Evolutionary conservation across 2,888 invertebrate species (phyloP).

Genomic region (Oxycera nigricornis): DNA sequence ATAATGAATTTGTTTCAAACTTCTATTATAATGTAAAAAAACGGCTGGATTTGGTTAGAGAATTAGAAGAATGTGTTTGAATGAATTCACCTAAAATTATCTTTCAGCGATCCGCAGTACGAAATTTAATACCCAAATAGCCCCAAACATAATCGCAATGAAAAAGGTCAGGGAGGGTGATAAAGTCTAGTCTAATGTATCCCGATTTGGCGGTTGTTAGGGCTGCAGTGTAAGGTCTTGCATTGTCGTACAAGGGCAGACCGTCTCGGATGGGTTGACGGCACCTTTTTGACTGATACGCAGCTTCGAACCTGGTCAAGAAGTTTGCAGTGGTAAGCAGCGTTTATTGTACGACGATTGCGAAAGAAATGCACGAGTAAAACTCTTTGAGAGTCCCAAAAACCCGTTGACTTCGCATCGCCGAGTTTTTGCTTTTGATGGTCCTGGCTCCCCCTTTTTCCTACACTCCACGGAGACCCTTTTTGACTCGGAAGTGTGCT

Average conservation of each 20-base stretch:
- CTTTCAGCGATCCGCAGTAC: too few relatives aligned
- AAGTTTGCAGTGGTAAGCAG: background rate
- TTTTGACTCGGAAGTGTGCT: background rate
- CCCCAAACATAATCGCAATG: too few relatives aligned
- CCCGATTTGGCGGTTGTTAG: constrained; percentile 2
- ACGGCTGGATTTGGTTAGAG: too few relatives aligned
- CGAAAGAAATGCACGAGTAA: background rate
- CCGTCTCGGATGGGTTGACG: background rate
- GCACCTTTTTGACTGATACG: background rate
- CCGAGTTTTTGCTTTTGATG: background rate
- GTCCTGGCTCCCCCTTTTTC: background rate
- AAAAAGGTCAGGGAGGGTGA: too few relatives aligned
- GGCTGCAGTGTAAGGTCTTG: background rate
- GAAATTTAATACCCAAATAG: too few relatives aligned
- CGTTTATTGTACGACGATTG: background rate
- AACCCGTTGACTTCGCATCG: background rate
- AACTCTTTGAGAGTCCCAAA: background rate
- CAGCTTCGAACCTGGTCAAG: background rate
- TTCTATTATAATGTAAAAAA: too few relatives aligned
- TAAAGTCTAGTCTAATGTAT: too few relatives aligned
- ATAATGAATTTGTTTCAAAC: too few relatives aligned
- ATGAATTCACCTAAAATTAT: too few relatives aligned
- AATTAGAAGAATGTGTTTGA: too few relatives aligned
- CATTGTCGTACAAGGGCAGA: background rate
- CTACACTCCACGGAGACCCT: background rate